phyloP scores from a whole-genome alignment of 2,797 vertebrate genomes.

The Muscicapa striata region DNA sequence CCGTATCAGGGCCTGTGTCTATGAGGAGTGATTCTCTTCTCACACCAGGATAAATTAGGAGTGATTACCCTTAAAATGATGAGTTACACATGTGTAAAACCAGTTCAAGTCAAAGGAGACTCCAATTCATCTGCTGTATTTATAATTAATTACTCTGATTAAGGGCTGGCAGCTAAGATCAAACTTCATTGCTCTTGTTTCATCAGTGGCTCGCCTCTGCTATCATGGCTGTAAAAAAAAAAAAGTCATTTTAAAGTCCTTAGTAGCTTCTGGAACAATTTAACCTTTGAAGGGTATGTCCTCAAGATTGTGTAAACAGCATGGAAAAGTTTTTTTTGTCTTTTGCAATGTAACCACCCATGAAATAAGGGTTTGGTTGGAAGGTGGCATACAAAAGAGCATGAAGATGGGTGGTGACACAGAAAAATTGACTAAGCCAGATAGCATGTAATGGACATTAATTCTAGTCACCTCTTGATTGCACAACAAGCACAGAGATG shows the following conservation, averaged over 20 bases:
- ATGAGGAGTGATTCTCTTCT: slow-evolving; percentile 24
- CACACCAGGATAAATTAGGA: slow-evolving; percentile 39
- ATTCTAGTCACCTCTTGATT: background rate
- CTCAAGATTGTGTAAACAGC: slow-evolving; percentile 62
- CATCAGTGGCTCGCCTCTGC: slow-evolving; percentile 56
- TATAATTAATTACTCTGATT: slow-evolving; percentile 65
- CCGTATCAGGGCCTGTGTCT: background rate
- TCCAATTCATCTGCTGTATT: slow-evolving; percentile 52
- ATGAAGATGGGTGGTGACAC: slow-evolving; percentile 15
- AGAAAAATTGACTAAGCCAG: slow-evolving; percentile 28
- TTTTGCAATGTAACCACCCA: slow-evolving; percentile 61
- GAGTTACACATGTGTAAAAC: slow-evolving; percentile 48
- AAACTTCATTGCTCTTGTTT: slow-evolving; percentile 53
- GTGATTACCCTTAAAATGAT: slow-evolving; percentile 55
- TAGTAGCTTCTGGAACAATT: slow-evolving; percentile 67
- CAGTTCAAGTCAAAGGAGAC: slow-evolving; percentile 54
- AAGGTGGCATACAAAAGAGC: slow-evolving; percentile 35
- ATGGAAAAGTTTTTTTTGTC: slow-evolving; percentile 63
- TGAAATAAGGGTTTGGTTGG: slow-evolving; percentile 61
- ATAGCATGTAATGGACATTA: background rate
- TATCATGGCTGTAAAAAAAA: slow-evolving; percentile 53
- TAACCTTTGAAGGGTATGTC: slow-evolving; percentile 73
- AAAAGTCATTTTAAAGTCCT: slow-evolving; percentile 47
- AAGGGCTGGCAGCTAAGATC: slow-evolving; percentile 58
- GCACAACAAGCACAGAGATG: background rate